Conservation (phyloP, 1,140 invertebrate species). For the Scaptomyza hsui region DNA sequence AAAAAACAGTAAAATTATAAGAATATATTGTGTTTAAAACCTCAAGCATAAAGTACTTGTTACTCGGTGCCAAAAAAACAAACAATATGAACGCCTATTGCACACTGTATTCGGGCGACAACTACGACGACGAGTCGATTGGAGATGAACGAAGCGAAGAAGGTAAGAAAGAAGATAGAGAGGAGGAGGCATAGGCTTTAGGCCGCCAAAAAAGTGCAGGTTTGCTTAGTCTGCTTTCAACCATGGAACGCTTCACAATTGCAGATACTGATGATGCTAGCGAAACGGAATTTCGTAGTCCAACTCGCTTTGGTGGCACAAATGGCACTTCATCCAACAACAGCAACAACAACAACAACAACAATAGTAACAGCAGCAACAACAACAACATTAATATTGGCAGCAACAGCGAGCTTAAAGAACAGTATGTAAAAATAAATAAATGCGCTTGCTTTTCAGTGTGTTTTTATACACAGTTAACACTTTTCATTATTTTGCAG, state of each 20-base stretch:
- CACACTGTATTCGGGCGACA: constrained; percentile 55
- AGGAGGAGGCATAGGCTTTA: background rate
- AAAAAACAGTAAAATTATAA: constrained; percentile 1
- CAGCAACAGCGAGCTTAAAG: constrained; percentile 90
- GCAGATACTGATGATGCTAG: constrained; percentile 95
- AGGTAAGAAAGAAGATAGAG: constrained; percentile 41
- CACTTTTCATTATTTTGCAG: constrained; percentile 85
- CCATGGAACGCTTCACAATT: constrained; percentile 59
- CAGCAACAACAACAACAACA: constrained; percentile 45
- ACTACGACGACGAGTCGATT: constrained; percentile 72
- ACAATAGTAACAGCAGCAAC: constrained; percentile 54
- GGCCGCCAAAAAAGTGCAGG: constrained; percentile 1
- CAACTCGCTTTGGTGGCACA: constrained; percentile 88
- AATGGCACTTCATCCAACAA: constrained; percentile 78
- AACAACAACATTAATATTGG: constrained; percentile 26
- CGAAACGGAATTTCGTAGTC: constrained; percentile 91
- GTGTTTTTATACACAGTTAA: background rate
- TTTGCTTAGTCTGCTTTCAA: constrained; percentile 15
- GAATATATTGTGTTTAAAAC: constrained; percentile 8
- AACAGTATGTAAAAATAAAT: constrained; percentile 87
- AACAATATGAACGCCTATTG: constrained; percentile 58
- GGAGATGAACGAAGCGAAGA: constrained; percentile 72
- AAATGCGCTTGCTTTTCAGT: background rate
- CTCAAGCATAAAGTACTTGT: background rate
- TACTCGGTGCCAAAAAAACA: background rate